Percentiles rank a stretch among this genome's conserved stretches.
Conservation (phyloP, 2,797 vertebrate genomes). For the Nannoperca obscura region DNA sequence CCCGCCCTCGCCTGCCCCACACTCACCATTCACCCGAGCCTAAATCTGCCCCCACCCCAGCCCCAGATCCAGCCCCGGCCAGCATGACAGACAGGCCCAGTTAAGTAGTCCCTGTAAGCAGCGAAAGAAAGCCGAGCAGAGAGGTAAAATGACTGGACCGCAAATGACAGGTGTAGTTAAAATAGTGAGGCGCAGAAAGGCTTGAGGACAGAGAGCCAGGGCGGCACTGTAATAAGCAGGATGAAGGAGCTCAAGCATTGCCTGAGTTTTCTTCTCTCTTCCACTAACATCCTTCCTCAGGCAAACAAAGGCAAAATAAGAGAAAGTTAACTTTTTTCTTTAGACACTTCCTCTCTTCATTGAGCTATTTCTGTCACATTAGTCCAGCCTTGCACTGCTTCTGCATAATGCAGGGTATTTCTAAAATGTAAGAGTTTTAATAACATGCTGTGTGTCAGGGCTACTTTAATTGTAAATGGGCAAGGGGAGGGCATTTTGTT, state of each 20-base stretch:
- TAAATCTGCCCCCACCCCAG: constrained; percentile 70
- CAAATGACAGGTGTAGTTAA: constrained; percentile 90
- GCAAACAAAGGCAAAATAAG: constrained; percentile 79
- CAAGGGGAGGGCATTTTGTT: constrained; percentile 69
- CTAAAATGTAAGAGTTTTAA: constrained; percentile 50
- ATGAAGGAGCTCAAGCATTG: constrained; percentile 81
- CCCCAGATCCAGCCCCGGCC: constrained; percentile 71
- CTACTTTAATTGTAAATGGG: constrained; percentile 77
- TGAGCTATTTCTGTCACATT: constrained; percentile 51
- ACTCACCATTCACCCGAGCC: constrained; percentile 67
- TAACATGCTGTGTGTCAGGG: constrained; percentile 50
- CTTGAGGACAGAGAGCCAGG: constrained; percentile 81
- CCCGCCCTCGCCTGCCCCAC: constrained; percentile 61
- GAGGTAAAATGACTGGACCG: constrained; percentile 87
- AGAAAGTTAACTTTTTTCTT: constrained; percentile 81
- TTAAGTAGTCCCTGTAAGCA: constrained; percentile 84
- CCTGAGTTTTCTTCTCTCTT: constrained; percentile 76
- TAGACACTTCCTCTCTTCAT: constrained; percentile 58
- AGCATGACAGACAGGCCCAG: constrained; percentile 85
- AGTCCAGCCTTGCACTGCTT: constrained; percentile 28
- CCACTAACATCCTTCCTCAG: constrained; percentile 79
- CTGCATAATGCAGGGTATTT: constrained; percentile 47
- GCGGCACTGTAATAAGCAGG: constrained; percentile 80
- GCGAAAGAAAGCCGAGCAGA: constrained; percentile 74
- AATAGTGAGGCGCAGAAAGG: constrained; percentile 85